Percentiles rank a stretch among this genome's conserved stretches.
Evolutionary conservation across 2,888 invertebrate species (phyloP).

Genomic region (Brachypterus glaber): DNA sequence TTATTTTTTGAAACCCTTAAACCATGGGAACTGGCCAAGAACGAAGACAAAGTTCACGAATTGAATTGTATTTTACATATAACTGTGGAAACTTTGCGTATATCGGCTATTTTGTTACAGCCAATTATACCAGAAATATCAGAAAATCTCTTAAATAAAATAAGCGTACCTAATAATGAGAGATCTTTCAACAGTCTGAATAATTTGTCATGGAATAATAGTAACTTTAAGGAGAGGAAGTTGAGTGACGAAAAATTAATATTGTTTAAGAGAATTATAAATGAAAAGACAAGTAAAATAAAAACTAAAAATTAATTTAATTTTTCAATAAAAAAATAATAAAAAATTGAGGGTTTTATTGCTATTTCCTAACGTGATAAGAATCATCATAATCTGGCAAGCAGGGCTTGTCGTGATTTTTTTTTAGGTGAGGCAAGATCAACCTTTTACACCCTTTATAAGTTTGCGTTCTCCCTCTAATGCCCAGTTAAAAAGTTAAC

Average conservation of each 20-base stretch:
- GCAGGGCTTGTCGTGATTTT: too few species aligned
- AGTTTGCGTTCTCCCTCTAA: too few species aligned
- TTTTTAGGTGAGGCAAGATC: too few species aligned
- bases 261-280: slow-evolving; percentile 33
- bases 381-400: too few species aligned
- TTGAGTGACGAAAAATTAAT: slow-evolving; percentile 26
- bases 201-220: slow-evolving; percentile 30
- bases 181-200: slow-evolving; percentile 45
- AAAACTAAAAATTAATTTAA: too few species aligned
- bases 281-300: slow-evolving; percentile 20
- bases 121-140: slow-evolving; percentile 76
- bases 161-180: slow-evolving; percentile 42
- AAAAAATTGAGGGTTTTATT: too few species aligned
- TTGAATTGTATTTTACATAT: slow-evolving; percentile 69
- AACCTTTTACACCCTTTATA: too few species aligned
- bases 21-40: slow-evolving; percentile 80
- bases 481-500: too few species aligned
- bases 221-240: slow-evolving; percentile 21
- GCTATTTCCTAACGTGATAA: too few species aligned
- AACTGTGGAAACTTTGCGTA: slow-evolving; percentile 74
- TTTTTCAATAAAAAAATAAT: too few species aligned
- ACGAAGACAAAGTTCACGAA: slow-evolving; percentile 46
- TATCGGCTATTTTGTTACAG: slow-evolving; percentile 69
- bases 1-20: slow-evolving; percentile 74
- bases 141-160: slow-evolving; percentile 57